Conservation (phyloP, 2,797 vertebrate genomes). For the Distichodus sexfasciatus region DNA sequence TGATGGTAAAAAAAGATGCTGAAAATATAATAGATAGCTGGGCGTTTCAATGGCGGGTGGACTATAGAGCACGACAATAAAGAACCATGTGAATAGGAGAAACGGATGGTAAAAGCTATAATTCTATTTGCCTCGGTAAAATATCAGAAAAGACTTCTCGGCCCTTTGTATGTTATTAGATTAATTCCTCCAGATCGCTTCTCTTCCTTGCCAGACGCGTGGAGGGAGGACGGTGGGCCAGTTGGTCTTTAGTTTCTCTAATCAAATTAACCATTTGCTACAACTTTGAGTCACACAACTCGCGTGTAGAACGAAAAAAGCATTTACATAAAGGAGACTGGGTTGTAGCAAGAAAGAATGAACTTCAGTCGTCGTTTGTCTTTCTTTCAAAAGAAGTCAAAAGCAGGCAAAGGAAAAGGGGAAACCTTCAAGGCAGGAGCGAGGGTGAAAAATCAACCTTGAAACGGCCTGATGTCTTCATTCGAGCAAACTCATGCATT, state of each 20-base stretch:
- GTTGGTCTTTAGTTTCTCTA: constrained; percentile 95
- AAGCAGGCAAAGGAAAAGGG: constrained; percentile 64
- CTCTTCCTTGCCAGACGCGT: constrained; percentile 93
- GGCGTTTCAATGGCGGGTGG: constrained; percentile 71
- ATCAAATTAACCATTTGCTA: constrained; percentile 98
- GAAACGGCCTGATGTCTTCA: constrained; percentile 54
- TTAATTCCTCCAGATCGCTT: constrained; percentile 91
- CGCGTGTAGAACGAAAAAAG: constrained; percentile 87
- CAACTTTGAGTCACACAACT: constrained; percentile 89
- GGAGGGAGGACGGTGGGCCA: constrained; percentile 93
- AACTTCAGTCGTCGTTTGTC: constrained; percentile 69
- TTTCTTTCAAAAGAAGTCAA: constrained; percentile 64
- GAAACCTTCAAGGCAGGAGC: constrained; percentile 68
- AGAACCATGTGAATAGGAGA: constrained; percentile 79
- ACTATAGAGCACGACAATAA: constrained; percentile 75
- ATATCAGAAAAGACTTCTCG: constrained; percentile 95
- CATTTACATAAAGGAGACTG: constrained; percentile 78
- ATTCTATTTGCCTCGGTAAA: constrained; percentile 97
- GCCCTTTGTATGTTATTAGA: constrained; percentile 97
- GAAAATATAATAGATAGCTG: constrained; percentile 72
- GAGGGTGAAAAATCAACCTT: constrained; percentile 58
- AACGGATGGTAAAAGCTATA: constrained; percentile 85
- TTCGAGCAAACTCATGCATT: constrained; percentile 47
- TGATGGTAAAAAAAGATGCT: constrained; percentile 73
- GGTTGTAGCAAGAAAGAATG: constrained; percentile 74